These are phyloP conservation scores for Entelurus aequoreus DNA, from an alignment of 2,113 vertebrate genomes.

Conservation along the genomic window DNA sequence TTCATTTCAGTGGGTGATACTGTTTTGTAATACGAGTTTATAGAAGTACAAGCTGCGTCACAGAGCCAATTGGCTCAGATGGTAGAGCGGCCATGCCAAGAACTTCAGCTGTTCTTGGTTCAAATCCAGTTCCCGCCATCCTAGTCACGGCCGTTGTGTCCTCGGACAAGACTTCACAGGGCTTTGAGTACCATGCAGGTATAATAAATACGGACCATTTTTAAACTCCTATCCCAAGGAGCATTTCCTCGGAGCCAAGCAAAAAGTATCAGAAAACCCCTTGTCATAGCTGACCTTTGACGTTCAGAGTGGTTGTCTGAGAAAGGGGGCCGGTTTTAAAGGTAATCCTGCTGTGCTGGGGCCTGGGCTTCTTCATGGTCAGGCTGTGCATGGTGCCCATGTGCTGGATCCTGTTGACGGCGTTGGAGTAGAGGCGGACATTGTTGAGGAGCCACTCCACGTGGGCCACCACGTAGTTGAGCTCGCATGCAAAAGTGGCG, in stretches of 20 bases:
- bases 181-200: no score
- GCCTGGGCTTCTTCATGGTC: slow-evolving; percentile 75
- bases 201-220: no score
- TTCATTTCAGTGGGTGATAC: no score
- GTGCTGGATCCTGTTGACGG: slow-evolving; percentile 79
- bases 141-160: no score
- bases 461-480: slow-evolving; percentile 83
- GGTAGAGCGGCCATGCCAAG: no score
- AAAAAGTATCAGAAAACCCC: background rate
- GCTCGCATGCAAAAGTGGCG: slow-evolving; percentile 77
- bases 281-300: slow-evolving; percentile 80
- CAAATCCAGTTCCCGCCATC: no score
- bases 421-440: slow-evolving; percentile 74
- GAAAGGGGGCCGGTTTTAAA: slow-evolving; percentile 77
- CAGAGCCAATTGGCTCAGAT: no score
- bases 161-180: no score
- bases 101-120: no score
- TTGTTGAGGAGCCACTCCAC: slow-evolving; percentile 89
- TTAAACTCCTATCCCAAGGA: no score
- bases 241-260: slow-evolving; percentile 6
- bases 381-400: slow-evolving; percentile 79
- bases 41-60: no score
- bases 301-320: slow-evolving; percentile 71
- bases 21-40: no score
- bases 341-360: slow-evolving; percentile 73